Evolutionary conservation across 92 coral and sea anemone species (phyloP).

Genomic region (Porites divaricata): DNA sequence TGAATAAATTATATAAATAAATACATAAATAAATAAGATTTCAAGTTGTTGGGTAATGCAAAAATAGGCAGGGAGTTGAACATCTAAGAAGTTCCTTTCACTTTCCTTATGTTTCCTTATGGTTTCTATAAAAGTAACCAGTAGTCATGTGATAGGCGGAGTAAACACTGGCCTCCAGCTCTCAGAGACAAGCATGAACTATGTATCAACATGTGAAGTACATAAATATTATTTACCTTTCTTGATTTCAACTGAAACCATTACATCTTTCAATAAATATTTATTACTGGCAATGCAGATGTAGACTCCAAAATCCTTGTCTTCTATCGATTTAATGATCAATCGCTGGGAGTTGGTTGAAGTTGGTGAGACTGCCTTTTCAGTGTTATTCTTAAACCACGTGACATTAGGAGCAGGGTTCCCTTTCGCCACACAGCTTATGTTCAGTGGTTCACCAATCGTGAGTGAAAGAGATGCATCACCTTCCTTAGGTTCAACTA

Average conservation of each 20-base stretch:
- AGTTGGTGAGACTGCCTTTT: neutral
- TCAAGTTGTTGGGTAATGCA: no score
- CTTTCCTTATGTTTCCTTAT: no score
- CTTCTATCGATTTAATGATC: slow-evolving; percentile 26
- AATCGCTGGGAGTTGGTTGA: slow-evolving; percentile 27
- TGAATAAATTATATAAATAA: no score
- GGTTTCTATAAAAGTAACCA: no score
- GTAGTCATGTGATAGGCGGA: no score
- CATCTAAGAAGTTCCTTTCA: no score
- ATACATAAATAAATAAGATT: no score
- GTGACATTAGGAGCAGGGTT: slow-evolving; percentile 74
- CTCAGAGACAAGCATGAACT: no score
- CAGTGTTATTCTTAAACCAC: slow-evolving; percentile 56
- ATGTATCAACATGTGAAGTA: neutral
- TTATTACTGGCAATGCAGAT: slow-evolving; percentile 74
- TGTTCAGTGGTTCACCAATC: slow-evolving; percentile 28
- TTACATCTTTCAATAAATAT: neutral
- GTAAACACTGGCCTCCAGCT: no score
- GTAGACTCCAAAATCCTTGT: slow-evolving; percentile 65
- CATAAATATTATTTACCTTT: slow-evolving; percentile 20
- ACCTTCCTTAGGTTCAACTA: neutral
- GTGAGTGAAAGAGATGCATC: neutral
- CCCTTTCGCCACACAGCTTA: slow-evolving; percentile 71
- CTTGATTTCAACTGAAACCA: neutral
- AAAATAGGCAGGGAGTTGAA: no score